A percentile compares a stretch with the other conserved stretches of the same genome.
Evolutionary conservation across 2,113 vertebrate genomes (phyloP).

Genomic region (Hylia prasina): DNA sequence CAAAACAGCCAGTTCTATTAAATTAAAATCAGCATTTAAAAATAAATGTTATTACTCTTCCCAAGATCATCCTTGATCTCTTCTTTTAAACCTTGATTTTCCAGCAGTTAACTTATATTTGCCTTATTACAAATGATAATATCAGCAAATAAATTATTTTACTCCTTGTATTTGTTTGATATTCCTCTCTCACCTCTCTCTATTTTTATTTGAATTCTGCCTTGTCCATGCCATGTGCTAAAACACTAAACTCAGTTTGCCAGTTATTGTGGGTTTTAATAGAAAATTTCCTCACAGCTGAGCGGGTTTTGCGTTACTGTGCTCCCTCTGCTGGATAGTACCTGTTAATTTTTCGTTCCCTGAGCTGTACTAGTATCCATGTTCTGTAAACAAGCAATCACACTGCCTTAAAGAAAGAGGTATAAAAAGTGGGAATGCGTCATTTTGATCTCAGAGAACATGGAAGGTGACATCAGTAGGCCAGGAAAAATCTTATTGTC

Average conservation of each 20-base stretch:
- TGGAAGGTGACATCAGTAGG: neutral
- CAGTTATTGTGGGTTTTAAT: neutral
- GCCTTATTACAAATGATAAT: neutral
- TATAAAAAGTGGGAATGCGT: neutral
- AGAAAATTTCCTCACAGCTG: neutral
- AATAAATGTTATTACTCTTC: neutral
- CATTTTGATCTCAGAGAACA: neutral
- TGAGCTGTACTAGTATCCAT: neutral
- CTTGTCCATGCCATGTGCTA: neutral
- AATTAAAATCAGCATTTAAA: neutral
- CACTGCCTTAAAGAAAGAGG: neutral
- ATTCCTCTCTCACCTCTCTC: neutral
- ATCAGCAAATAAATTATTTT: neutral
- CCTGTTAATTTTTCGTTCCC: neutral
- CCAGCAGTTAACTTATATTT: neutral
- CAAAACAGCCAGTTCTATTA: neutral
- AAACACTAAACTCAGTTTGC: neutral
- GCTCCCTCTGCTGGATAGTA: conserved; percentile 59
- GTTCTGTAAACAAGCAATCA: neutral
- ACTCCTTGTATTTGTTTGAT: neutral
- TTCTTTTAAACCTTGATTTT: neutral
- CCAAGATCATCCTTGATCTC: neutral
- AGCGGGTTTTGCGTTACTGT: neutral
- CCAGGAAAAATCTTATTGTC: neutral
- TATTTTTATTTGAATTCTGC: neutral